Evolutionary conservation across 2,113 vertebrate species (phyloP).

Genomic region (Phaethornis superciliosus): DNA sequence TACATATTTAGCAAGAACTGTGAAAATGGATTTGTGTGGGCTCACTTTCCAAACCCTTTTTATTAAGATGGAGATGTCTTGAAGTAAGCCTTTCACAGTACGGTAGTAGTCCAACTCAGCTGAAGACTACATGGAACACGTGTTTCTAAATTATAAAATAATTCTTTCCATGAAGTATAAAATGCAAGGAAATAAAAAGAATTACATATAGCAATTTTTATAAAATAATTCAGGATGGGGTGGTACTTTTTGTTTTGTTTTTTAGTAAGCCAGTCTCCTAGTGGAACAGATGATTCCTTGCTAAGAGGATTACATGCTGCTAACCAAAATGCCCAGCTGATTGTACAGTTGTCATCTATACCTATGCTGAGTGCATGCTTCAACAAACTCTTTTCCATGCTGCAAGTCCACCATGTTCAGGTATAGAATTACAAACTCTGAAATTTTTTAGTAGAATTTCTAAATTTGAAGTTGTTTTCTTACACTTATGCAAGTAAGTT

Average conservation of each 20-base stretch:
- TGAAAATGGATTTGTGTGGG: background rate
- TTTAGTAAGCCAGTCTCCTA: constrained; percentile 88
- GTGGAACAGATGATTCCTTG: constrained; percentile 94
- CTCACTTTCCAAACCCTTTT: background rate
- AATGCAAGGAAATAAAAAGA: background rate
- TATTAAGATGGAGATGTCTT: background rate
- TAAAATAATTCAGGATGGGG: background rate
- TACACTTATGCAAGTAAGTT: background rate
- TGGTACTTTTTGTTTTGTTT: constrained; percentile 25
- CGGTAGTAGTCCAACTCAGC: background rate
- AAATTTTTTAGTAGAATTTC: background rate
- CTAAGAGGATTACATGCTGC: constrained; percentile 87
- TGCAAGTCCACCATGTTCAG: constrained; percentile 98
- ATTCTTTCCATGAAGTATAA: background rate
- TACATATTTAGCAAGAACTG: background rate
- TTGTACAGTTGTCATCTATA: constrained; percentile 91
- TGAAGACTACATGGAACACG: background rate
- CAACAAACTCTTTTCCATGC: constrained; percentile 98
- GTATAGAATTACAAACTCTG: constrained; percentile 66
- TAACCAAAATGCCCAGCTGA: constrained; percentile 79
- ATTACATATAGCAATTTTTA: background rate
- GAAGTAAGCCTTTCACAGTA: background rate
- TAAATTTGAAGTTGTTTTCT: background rate
- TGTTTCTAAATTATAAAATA: background rate
- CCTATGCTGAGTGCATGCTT: constrained; percentile 96